phyloP scores from a whole-genome alignment of 2,113 vertebrate species.

The Sciurus niger region DNA sequence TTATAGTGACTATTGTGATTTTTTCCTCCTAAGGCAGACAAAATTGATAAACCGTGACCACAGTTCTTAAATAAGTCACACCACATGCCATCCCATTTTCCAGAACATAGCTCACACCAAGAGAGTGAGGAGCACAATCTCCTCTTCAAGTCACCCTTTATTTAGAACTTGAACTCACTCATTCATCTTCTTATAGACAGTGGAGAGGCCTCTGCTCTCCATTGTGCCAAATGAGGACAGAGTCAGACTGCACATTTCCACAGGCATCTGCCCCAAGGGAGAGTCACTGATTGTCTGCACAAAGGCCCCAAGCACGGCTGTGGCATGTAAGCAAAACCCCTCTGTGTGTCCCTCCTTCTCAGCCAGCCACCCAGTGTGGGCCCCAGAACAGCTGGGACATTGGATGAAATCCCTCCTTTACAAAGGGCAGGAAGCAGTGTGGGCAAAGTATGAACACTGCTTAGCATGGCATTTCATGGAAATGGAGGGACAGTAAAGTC shows the following conservation, averaged over 20 bases:
- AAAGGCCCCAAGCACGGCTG: not conserved
- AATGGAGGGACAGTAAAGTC: not conserved
- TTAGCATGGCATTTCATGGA: not conserved
- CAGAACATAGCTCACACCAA: not conserved
- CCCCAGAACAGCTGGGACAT: not conserved
- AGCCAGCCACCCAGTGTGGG: not conserved
- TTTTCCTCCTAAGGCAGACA: not conserved
- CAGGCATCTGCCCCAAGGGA: not conserved
- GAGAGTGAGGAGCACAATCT: not conserved
- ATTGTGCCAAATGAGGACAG: not conserved
- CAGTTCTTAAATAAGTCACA: not conserved
- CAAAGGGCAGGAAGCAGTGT: slow-evolving; percentile 34
- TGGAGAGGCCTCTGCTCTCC: not conserved
- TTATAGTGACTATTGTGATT: not conserved
- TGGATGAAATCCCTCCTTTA: not conserved
- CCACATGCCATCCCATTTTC: not conserved
- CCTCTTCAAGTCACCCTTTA: not conserved
- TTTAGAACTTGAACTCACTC: not conserved
- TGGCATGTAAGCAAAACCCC: not conserved
- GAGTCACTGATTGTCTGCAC: not conserved
- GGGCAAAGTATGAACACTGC: not conserved
- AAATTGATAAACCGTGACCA: not conserved
- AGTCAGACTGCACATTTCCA: not conserved
- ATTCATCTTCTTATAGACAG: not conserved
- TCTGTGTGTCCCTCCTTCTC: not conserved